These are phyloP conservation scores for Meghimatium bilineatum DNA, from an alignment of 2,888 invertebrate species.

Conservation along the genomic window DNA sequence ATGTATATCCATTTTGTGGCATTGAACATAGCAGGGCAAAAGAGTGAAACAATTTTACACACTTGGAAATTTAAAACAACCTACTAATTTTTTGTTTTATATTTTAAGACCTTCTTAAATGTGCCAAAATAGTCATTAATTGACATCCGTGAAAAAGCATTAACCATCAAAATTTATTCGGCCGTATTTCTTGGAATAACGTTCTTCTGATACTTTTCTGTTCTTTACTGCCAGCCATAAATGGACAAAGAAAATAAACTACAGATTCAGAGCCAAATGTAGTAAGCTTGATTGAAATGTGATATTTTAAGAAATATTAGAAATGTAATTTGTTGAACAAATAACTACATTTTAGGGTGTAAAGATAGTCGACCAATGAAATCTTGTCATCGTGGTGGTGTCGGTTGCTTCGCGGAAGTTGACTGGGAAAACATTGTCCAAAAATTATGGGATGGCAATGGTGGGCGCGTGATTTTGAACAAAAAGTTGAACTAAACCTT, in stretches of 20 bases:
- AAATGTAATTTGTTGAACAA: not conserved
- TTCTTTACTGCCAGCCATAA: not conserved
- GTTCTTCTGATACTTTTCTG: not conserved
- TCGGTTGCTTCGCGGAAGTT: conserved; percentile 41
- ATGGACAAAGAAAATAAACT: too few species aligned
- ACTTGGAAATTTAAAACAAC: too few species aligned
- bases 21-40: too few species aligned
- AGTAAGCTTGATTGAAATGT: too few species aligned
- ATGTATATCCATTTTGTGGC: too few species aligned
- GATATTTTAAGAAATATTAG: too few species aligned
- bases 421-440: conserved; percentile 34
- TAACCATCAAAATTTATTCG: not conserved
- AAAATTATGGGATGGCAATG: conserved; percentile 77
- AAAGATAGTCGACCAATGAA: conserved; percentile 23
- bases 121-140: too few species aligned
- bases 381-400: conserved; percentile 36
- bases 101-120: too few species aligned
- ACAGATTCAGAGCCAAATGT: too few species aligned
- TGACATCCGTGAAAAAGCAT: too few species aligned
- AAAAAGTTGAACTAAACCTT: conserved; percentile 57
- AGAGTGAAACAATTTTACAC: too few species aligned
- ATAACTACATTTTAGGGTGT: conserved; percentile 24
- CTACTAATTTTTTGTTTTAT: too few species aligned
- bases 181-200: not conserved
- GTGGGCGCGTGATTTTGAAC: conserved; percentile 79